Conservation (phyloP, 2,888 invertebrate genomes). For the Drosophila basisetae region DNA sequence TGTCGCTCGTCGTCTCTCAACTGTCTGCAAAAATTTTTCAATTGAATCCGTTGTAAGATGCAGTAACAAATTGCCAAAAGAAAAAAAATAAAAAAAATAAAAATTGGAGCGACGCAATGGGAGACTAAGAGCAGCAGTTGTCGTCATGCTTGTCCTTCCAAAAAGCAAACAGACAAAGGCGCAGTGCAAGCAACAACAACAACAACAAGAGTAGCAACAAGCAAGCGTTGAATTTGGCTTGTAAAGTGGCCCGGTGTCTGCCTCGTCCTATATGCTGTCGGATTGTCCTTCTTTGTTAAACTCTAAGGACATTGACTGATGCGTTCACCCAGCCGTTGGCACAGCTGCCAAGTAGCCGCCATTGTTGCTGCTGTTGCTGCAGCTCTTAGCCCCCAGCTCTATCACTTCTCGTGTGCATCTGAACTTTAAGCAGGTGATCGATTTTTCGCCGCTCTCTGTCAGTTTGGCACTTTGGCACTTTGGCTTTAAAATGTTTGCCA, state of each 20-base stretch:
- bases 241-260: slow-evolving; percentile 69
- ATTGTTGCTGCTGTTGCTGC: slow-evolving; percentile 51
- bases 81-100: slow-evolving; percentile 1
- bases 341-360: slow-evolving; percentile 70
- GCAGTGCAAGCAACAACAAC: slow-evolving; percentile 45
- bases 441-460: slow-evolving; percentile 49
- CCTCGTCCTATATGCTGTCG: slow-evolving; percentile 31
- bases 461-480: slow-evolving; percentile 32
- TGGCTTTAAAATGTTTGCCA: slow-evolving; percentile 24
- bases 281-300: slow-evolving; percentile 75
- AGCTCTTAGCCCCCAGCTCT: background rate
- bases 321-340: slow-evolving; percentile 73
- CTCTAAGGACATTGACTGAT: slow-evolving; percentile 82
- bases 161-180: slow-evolving; percentile 74
- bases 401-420: slow-evolving; percentile 28
- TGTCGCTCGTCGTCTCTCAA: slow-evolving; percentile 31
- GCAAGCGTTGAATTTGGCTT: slow-evolving; percentile 63
- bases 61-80: slow-evolving; percentile 70
- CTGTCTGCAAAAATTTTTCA: slow-evolving; percentile 71
- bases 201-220: slow-evolving; percentile 29
- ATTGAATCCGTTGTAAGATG: slow-evolving; percentile 75
- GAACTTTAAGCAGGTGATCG: slow-evolving; percentile 76
- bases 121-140: slow-evolving; percentile 50
- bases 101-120: slow-evolving; percentile 6
- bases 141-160: slow-evolving; percentile 44